Percentiles rank a stretch among this genome's conserved stretches.
Conservation (phyloP, 2,888 invertebrate genomes). For the Anthrax anthrax region DNA sequence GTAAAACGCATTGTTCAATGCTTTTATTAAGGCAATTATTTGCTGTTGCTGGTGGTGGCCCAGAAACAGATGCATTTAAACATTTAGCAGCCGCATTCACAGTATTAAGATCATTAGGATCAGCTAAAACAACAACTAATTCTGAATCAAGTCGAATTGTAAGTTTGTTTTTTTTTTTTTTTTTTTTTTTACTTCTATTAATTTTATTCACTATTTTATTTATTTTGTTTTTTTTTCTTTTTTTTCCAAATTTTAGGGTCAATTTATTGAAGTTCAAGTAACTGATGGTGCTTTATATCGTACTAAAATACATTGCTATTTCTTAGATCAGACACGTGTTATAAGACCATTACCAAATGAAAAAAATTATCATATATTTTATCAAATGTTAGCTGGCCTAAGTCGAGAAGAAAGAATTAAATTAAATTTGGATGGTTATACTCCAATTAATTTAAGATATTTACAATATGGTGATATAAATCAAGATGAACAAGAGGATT, state of each 20-base stretch:
- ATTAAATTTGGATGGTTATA: conserved; percentile 75
- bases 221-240: not conserved
- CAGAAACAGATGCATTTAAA: conserved; percentile 91
- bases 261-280: conserved; percentile 92
- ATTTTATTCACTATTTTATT: not conserved
- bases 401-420: conserved; percentile 72
- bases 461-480: conserved; percentile 58
- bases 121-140: conserved; percentile 80
- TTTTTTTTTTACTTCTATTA: not conserved
- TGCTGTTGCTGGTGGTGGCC: conserved; percentile 86
- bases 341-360: conserved; percentile 73
- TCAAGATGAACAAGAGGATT: conserved; percentile 59
- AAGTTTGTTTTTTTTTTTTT: conserved; percentile 21
- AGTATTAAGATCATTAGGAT: conserved; percentile 78
- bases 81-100: conserved; percentile 92
- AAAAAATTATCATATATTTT: conserved; percentile 94
- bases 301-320: conserved; percentile 92
- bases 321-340: conserved; percentile 85
- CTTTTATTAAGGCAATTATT: conserved; percentile 77
- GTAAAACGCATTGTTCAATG: conserved; percentile 90
- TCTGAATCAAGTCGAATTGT: conserved; percentile 89
- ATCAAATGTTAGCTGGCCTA: conserved; percentile 85
- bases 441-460: conserved; percentile 67
- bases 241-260: conserved; percentile 46
- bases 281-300: conserved; percentile 88